Percentiles rank a stretch among this genome's conserved stretches.
Evolutionary conservation across 2,797 vertebrate genomes (phyloP).

Genomic region (Gallinago solitaria): DNA sequence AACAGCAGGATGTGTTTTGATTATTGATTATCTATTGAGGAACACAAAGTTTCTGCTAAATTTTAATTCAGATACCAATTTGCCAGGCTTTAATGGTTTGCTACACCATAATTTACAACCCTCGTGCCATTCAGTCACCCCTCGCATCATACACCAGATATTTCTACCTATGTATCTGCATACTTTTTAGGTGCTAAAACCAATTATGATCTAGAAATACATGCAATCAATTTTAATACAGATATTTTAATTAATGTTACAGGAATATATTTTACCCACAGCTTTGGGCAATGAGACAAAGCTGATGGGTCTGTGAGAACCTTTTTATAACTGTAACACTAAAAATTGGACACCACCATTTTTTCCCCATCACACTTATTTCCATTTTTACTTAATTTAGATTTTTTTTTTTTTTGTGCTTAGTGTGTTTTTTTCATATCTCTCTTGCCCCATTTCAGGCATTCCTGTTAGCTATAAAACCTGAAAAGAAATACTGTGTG

Average conservation of each 20-base stretch:
- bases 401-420: not conserved
- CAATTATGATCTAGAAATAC: not conserved
- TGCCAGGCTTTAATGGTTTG: not conserved
- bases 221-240: not conserved
- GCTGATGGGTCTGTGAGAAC: not conserved
- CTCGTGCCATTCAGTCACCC: not conserved
- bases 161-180: not conserved
- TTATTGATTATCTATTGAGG: not conserved
- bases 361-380: not conserved
- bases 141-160: not conserved
- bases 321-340: not conserved
- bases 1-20: not conserved
- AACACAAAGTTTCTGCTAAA: not conserved
- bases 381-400: constrained; percentile 12
- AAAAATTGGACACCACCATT: not conserved
- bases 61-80: not conserved
- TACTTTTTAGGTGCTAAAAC: not conserved
- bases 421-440: not conserved
- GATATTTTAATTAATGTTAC: not conserved
- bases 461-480: constrained; percentile 31
- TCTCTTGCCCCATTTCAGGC: constrained; percentile 12
- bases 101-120: not conserved
- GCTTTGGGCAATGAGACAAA: not conserved
- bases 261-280: not conserved
- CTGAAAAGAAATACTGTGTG: constrained; percentile 17